Conservation (phyloP, 2,113 vertebrate species). For the Pleuronectes platessa region DNA sequence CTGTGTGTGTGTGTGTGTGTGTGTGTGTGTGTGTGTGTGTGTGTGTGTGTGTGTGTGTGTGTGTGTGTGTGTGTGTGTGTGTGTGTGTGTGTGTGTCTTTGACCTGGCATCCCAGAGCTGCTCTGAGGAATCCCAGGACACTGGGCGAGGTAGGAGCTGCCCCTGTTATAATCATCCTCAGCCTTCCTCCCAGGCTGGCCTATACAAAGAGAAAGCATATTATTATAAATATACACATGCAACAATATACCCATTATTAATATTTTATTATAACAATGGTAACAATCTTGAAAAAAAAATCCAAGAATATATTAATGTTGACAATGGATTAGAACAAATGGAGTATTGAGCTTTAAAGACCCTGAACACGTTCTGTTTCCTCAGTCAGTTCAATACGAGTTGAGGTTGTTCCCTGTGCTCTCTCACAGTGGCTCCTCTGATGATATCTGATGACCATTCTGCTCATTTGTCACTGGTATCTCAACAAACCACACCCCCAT, state of each 20-base stretch:
- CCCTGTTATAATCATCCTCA: conserved; percentile 97
- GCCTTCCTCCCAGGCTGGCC: conserved; percentile 91
- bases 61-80: not conserved
- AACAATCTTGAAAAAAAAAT: too few species aligned
- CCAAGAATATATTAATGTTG: too few species aligned
- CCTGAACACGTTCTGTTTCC: too few species aligned
- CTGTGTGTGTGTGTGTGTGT: not conserved
- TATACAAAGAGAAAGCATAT: conserved; percentile 56
- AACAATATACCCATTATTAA: not conserved
- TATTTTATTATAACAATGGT: not conserved
- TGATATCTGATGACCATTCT: too few species aligned
- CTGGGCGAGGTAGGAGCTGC: conserved; percentile 92
- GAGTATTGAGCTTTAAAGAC: too few species aligned
- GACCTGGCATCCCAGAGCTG: conserved; percentile 97
- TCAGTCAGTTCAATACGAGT: too few species aligned
- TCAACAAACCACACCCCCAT: not conserved
- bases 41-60: too few species aligned
- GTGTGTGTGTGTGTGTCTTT: conserved; percentile 8
- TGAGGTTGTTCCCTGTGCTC: too few species aligned
- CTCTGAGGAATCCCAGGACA: conserved; percentile 93
- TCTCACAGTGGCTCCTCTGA: too few species aligned
- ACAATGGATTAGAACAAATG: too few species aligned
- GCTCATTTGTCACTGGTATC: not conserved
- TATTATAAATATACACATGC: not conserved
- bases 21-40: too few species aligned